Conservation (phyloP, 30 jellyfish, hydroid and myxozoan species). For the Cassiopea xamachana region DNA sequence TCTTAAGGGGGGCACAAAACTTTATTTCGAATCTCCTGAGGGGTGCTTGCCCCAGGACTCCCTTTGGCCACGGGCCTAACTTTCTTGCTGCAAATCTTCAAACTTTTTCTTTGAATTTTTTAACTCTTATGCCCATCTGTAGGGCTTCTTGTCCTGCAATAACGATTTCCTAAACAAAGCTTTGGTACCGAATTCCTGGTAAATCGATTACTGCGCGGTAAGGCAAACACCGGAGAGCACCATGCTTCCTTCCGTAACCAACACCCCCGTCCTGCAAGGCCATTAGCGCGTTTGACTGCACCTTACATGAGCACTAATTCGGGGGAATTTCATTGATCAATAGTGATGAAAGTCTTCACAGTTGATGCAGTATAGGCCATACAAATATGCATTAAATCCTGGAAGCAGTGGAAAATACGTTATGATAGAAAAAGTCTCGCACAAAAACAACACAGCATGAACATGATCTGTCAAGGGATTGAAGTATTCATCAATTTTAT, state of each 20-base stretch:
- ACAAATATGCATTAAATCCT: not conserved
- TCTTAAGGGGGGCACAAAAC: too few relatives aligned
- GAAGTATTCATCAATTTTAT: not conserved
- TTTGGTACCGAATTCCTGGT: not conserved
- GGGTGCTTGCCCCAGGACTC: too few relatives aligned
- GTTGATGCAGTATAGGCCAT: not conserved
- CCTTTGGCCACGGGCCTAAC: too few relatives aligned
- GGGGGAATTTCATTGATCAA: not conserved
- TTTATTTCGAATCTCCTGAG: too few relatives aligned
- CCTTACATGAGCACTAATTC: not conserved
- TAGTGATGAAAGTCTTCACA: not conserved
- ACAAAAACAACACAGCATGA: not conserved
- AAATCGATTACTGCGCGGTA: not conserved
- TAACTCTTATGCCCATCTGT: too few relatives aligned
- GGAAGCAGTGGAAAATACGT: not conserved
- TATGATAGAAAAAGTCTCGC: not conserved
- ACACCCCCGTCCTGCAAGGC: conserved; percentile 10
- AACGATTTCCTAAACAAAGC: too few relatives aligned
- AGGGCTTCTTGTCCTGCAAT: too few relatives aligned
- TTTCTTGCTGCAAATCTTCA: too few relatives aligned
- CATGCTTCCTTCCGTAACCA: conserved; percentile 23
- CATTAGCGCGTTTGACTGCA: not conserved
- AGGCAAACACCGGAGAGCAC: not conserved
- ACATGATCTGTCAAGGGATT: not conserved
- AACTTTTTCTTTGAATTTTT: too few relatives aligned